Percentiles rank a stretch among this genome's conserved stretches.
Conservation (phyloP, 2,888 invertebrate species). For the Oxyteleia sp. region DNA sequence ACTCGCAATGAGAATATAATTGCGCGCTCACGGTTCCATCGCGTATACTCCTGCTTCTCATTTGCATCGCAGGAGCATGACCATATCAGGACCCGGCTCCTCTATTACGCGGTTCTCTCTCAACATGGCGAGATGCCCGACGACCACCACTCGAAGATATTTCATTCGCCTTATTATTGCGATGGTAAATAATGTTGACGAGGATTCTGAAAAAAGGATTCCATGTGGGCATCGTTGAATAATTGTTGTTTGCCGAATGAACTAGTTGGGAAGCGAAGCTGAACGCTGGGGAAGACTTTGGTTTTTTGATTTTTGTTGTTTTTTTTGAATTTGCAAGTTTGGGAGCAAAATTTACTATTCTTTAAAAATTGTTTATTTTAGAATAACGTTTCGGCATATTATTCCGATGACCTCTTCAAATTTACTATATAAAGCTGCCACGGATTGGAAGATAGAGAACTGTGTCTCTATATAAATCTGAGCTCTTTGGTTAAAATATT, state of each 20-base stretch:
- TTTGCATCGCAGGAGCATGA: slow-evolving; percentile 82
- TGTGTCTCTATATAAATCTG: too few species aligned
- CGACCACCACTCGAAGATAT: slow-evolving; percentile 15
- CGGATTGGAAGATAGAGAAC: too few species aligned
- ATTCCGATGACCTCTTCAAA: too few species aligned
- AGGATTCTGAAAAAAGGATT: slow-evolving; percentile 54
- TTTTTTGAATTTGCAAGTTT: too few species aligned
- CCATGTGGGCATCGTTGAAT: slow-evolving; percentile 28
- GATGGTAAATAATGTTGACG: slow-evolving; percentile 30
- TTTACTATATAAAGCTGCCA: too few species aligned
- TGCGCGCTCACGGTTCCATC: slow-evolving; percentile 69
- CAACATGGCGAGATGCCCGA: slow-evolving; percentile 45
- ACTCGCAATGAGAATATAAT: slow-evolving; percentile 79
- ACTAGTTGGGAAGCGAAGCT: slow-evolving; percentile 40
- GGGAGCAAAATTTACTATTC: too few species aligned
- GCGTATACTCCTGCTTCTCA: slow-evolving; percentile 73
- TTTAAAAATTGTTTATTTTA: too few species aligned
- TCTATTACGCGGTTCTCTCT: slow-evolving; percentile 76
- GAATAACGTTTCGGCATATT: too few species aligned
- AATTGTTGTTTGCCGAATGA: slow-evolving; percentile 34
- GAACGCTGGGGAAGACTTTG: too few species aligned
- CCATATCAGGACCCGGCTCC: slow-evolving; percentile 81
- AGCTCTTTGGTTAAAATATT: too few species aligned
- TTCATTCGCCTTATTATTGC: slow-evolving; percentile 47
- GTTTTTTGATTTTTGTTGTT: too few species aligned